These are phyloP conservation scores for Bilobella aurantiaca DNA, from an alignment of 1,140 invertebrate genomes.

Conservation along the genomic window DNA sequence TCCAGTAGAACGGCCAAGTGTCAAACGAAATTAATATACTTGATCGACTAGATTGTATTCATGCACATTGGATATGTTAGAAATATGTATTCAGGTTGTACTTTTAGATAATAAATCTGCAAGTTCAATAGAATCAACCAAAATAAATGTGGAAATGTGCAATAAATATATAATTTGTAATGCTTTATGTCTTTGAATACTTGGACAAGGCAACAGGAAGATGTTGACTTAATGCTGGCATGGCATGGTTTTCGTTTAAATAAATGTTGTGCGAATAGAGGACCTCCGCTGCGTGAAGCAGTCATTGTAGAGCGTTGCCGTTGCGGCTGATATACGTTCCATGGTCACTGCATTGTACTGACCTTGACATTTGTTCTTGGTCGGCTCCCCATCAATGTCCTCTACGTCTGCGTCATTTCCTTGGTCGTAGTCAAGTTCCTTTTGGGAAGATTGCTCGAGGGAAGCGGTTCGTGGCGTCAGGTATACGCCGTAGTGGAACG, in stretches of 20 bases:
- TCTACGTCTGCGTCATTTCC: constrained; percentile 1
- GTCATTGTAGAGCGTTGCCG: not conserved
- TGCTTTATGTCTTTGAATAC: too few species aligned
- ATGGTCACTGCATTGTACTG: not conserved
- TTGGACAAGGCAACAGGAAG: too few species aligned
- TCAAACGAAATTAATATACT: too few species aligned
- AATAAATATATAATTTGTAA: too few species aligned
- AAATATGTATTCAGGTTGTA: too few species aligned
- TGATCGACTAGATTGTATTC: too few species aligned
- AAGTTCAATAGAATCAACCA: too few species aligned
- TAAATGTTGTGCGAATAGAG: not conserved
- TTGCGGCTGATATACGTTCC: not conserved
- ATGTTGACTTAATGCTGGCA: too few species aligned
- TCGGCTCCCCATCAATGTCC: not conserved
- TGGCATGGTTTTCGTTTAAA: not conserved
- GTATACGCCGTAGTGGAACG: not conserved
- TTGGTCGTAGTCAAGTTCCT: not conserved
- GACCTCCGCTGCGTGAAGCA: not conserved
- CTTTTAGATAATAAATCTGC: too few species aligned
- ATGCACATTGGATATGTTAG: too few species aligned
- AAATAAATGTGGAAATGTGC: too few species aligned
- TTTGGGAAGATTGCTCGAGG: not conserved
- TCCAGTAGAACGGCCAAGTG: too few species aligned
- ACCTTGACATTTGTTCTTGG: not conserved
- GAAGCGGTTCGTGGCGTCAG: not conserved